These are phyloP conservation scores for Etheostoma perlongum DNA, from an alignment of 2,797 vertebrate species.

Conservation along the genomic window DNA sequence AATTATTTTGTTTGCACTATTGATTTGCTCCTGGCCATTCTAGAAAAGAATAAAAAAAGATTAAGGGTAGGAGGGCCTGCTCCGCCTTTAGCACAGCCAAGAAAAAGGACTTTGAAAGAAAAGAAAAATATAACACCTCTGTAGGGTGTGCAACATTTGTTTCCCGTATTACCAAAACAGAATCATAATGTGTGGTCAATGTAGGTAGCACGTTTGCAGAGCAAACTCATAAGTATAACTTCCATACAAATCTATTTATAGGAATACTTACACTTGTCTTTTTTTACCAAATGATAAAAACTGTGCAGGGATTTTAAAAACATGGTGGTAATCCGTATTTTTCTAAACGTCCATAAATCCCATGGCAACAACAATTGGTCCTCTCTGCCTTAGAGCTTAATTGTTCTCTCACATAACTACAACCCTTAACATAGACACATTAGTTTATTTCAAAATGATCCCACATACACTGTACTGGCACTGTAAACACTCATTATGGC, in stretches of 20 bases:
- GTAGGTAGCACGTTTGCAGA: constrained; percentile 12
- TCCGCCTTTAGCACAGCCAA: constrained; percentile 67
- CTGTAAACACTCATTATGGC: neutral
- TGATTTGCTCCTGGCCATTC: constrained; percentile 89
- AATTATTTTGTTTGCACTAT: constrained; percentile 92
- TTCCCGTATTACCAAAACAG: constrained; percentile 50
- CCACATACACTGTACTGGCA: neutral
- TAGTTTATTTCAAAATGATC: neutral
- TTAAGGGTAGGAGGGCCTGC: constrained; percentile 63
- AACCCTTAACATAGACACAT: neutral
- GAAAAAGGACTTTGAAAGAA: constrained; percentile 63
- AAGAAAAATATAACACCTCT: constrained; percentile 68
- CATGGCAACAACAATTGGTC: neutral
- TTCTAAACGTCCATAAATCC: neutral
- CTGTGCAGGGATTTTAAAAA: neutral
- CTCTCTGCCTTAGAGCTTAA: neutral
- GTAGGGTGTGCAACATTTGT: constrained; percentile 50
- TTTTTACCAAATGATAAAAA: constrained; percentile 21
- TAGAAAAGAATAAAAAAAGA: constrained; percentile 86
- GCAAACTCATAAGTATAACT: constrained; percentile 41
- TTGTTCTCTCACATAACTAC: neutral
- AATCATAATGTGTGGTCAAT: constrained; percentile 51
- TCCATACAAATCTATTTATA: constrained; percentile 44
- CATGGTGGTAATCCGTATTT: neutral
- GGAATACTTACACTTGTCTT: neutral